These are phyloP conservation scores for Osedax fenrisi DNA, from an alignment of 2,888 invertebrate species.

Conservation along the genomic window DNA sequence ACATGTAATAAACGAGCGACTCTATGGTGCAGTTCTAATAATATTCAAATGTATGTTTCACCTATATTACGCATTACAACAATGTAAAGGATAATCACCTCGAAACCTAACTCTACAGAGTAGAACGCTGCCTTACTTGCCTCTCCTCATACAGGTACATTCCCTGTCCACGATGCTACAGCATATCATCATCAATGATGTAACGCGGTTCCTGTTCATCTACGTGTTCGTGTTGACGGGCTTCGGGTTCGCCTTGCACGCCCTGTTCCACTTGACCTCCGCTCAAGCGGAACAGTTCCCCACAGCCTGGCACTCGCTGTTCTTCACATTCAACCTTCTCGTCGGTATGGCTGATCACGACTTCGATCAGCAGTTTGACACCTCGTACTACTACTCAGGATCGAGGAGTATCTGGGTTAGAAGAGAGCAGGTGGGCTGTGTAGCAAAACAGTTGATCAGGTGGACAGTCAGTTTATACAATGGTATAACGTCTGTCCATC, in stretches of 20 bases:
- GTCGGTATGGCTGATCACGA: constrained; percentile 45
- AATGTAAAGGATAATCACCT: too few relatives aligned
- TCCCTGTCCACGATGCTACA: constrained; percentile 46
- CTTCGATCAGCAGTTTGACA: constrained; percentile 38
- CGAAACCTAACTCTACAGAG: too few relatives aligned
- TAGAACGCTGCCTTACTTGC: too few relatives aligned
- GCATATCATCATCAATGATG: constrained; percentile 46
- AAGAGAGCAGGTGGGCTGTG: background rate
- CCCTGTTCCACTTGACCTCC: constrained; percentile 40
- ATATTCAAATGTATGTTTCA: too few relatives aligned
- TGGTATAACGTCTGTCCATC: too few relatives aligned
- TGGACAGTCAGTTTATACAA: too few relatives aligned
- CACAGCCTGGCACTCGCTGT: constrained; percentile 40
- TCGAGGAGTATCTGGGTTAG: constrained; percentile 31
- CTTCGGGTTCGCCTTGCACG: constrained; percentile 45
- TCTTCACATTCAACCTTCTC: constrained; percentile 46
- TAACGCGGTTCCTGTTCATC: constrained; percentile 43
- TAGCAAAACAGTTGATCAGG: too few relatives aligned
- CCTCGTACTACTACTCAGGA: constrained; percentile 36
- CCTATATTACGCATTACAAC: too few relatives aligned
- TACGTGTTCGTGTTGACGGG: constrained; percentile 45
- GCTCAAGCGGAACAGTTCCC: constrained; percentile 37
- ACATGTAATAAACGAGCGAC: too few relatives aligned
- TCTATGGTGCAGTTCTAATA: too few relatives aligned
- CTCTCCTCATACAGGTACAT: constrained; percentile 34